Evolutionary conservation across 37 sponge, comb jelly and placozoan species (phyloP), one percentile per base, ranked within the genome.

Genomic region (Ianthella basta): DNA sequence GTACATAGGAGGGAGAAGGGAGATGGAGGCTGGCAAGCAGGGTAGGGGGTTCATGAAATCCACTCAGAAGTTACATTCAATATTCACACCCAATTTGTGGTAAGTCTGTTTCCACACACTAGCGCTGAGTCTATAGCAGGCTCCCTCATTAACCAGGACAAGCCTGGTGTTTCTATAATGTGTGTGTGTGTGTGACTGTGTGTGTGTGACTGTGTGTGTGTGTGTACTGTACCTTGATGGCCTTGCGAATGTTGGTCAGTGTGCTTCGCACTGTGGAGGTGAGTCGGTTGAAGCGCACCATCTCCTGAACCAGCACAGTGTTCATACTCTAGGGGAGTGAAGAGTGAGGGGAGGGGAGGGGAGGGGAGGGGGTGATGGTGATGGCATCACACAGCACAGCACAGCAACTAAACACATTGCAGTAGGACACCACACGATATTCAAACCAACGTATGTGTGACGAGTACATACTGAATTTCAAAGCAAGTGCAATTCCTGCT

Each of bases 251-350:
- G 87, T 95, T 99, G 80, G 88, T 66, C 35, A 99, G 90, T 50
- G 88, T 89, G 64, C 84, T 50, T 29, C 91, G 85, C 27, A 99
- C 99, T 16, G 88, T 91, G 8, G 61, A 55, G 0, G 88, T 94
- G 39, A 99, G 87, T n/a, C 96, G 83, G 59, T 99, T 99, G 90
- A 99, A 99, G 38, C 99, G 82, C 35, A 93, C 97, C 99, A 99
- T 99, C 86, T 99, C 99, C 67, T 99, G 99, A 33, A 99, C 99
- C 56, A 99, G 87, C 15, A 99, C 99, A 69, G 99, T 99, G 88
- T 99, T 99, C 99, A 99, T 99, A 61, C 99, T 99, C 94, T 97
- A 72, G 19, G 60, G 23, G 38, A 50, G 56, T 29, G 32, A 56
- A 29, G 21, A 24, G 30, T 5, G 36, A 25, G n/a, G 29, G 60